Evolutionary conservation across 1,140 invertebrate genomes (phyloP).

Genomic region (Mercenaria mercenaria): DNA sequence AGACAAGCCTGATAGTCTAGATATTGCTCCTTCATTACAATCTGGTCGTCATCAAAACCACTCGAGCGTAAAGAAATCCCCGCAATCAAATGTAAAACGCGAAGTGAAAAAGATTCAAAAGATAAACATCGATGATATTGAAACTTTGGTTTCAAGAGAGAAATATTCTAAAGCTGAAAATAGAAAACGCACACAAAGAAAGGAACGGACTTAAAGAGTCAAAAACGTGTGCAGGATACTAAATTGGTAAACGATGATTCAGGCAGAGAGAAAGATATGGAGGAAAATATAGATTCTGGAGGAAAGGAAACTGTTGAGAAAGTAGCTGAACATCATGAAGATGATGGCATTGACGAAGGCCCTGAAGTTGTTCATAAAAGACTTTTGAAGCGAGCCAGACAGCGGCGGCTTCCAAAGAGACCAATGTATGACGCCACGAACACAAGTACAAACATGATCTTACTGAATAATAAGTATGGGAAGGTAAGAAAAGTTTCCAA

Average conservation of each 20-base stretch:
- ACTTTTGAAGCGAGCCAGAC: not conserved
- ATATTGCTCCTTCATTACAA: not conserved
- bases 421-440: conserved; percentile 43
- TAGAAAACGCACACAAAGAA: not conserved
- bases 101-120: not conserved
- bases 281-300: not conserved
- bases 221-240: not conserved
- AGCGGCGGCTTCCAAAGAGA: not conserved
- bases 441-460: conserved; percentile 21
- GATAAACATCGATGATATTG: not conserved
- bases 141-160: not conserved
- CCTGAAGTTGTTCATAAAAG: not conserved
- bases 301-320: too few species aligned
- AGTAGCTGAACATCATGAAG: too few species aligned
- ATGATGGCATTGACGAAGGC: too few species aligned
- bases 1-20: not conserved
- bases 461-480: conserved; percentile 41
- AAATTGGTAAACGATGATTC: not conserved
- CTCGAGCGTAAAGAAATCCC: not conserved
- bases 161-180: not conserved
- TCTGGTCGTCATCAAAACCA: not conserved
- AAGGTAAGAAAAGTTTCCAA: conserved; percentile 1
- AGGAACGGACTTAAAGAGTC: not conserved
- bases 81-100: not conserved
- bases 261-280: not conserved